phyloP scores from a whole-genome alignment of 2,113 vertebrate species.

The Corythornis cristatus region DNA sequence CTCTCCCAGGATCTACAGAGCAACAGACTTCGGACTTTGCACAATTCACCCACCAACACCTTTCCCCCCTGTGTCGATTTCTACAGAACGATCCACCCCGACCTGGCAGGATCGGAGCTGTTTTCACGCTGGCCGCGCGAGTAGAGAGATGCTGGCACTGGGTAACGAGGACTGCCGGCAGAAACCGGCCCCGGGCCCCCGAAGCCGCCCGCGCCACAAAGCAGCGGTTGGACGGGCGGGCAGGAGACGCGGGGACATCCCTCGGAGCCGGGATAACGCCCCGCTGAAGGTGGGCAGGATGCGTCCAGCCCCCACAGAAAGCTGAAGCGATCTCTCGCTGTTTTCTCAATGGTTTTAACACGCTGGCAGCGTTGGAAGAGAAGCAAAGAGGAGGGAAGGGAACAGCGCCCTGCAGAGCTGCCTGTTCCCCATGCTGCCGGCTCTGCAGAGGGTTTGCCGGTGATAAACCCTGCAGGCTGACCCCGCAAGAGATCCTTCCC shows the following conservation, averaged over 20 bases:
- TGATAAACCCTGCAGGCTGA: not conserved
- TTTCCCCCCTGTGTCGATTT: not conserved
- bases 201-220: not conserved
- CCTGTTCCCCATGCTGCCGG: not conserved
- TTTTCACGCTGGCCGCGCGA: fast-evolving
- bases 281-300: not conserved
- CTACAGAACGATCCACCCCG: not conserved
- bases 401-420: not conserved
- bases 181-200: not conserved
- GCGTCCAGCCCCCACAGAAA: not conserved
- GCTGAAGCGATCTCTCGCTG: not conserved
- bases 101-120: not conserved
- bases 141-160: fast-evolving
- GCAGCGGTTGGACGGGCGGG: not conserved
- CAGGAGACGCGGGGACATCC: not conserved
- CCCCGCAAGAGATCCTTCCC: not conserved
- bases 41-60: no score
- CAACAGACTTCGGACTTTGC: not conserved
- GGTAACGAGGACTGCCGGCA: not conserved
- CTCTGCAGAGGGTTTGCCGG: not conserved
- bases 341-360: not conserved
- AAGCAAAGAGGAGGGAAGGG: not conserved
- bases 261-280: no score
- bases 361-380: not conserved
- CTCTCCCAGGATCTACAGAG: not conserved